phyloP scores from a whole-genome alignment of 2,888 invertebrate species.

The Cephalotes varians region DNA sequence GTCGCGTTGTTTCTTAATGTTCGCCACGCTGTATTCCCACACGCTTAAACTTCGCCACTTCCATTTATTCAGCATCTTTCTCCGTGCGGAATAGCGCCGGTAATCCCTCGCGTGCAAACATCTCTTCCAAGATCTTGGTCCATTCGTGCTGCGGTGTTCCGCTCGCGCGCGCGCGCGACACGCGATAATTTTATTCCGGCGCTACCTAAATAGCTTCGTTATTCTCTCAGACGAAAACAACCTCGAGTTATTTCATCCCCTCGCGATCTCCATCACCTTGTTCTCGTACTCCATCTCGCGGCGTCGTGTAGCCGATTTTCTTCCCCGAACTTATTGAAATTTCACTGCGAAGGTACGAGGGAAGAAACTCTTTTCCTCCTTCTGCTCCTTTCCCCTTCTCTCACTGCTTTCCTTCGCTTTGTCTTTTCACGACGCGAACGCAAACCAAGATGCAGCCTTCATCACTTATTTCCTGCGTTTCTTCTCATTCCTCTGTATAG shows the following conservation, averaged over 20 bases:
- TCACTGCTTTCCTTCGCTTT: conserved; percentile 2
- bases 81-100: conserved; percentile 48
- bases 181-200: conserved; percentile 45
- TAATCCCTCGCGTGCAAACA: conserved; percentile 59
- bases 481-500: not conserved
- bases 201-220: conserved; percentile 39
- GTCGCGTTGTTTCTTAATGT: conserved; percentile 19
- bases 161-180: conserved; percentile 40
- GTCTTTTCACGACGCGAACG: conserved; percentile 19
- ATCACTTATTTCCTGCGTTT: conserved; percentile 33
- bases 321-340: conserved; percentile 34
- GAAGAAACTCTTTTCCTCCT: not conserved
- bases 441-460: conserved; percentile 32
- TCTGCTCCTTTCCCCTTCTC: not conserved
- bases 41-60: conserved; percentile 35
- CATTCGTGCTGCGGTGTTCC: conserved; percentile 53
- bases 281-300: not conserved
- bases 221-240: conserved; percentile 47
- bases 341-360: not conserved
- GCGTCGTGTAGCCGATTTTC: conserved; percentile 11
- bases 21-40: conserved; percentile 42
- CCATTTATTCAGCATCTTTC: conserved; percentile 57
- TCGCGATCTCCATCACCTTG: not conserved
- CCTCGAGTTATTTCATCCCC: conserved; percentile 17
- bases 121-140: conserved; percentile 33